These are phyloP conservation scores for Tapera naevia DNA, from an alignment of 2,797 vertebrate genomes.

Conservation along the genomic window DNA sequence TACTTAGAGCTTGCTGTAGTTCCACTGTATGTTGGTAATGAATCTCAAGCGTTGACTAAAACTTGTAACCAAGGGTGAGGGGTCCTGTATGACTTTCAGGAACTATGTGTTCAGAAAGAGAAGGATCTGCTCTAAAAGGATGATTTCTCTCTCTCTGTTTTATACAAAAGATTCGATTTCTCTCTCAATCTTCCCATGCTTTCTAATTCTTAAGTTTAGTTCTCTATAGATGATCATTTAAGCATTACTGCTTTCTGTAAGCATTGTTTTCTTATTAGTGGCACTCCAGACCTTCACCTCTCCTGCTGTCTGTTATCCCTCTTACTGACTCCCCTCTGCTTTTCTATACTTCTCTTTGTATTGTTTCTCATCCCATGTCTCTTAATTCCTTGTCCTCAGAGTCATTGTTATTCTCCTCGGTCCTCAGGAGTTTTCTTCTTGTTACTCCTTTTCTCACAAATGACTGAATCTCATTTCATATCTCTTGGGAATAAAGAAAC, in stretches of 20 bases:
- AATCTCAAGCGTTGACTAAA: background rate
- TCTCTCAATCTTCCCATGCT: background rate
- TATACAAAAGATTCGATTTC: background rate
- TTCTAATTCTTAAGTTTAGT: background rate
- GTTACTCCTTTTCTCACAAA: rapidly evolving
- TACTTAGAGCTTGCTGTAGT: background rate
- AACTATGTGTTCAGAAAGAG: background rate
- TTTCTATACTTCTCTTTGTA: background rate
- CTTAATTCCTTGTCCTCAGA: background rate
- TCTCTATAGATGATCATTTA: background rate
- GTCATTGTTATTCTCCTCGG: rapidly evolving
- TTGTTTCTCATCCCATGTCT: background rate
- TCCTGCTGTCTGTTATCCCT: background rate
- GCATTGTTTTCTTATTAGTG: background rate
- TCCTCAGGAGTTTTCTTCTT: background rate
- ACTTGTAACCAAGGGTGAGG: background rate
- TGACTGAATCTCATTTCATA: background rate
- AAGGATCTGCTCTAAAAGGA: background rate
- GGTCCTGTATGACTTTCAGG: background rate
- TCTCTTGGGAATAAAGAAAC: background rate
- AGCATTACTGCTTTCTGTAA: background rate
- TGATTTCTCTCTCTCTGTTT: background rate
- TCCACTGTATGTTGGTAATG: background rate
- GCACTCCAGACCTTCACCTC: background rate
- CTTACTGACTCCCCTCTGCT: background rate